These are phyloP conservation scores for Pachypanchax playfairii DNA, from an alignment of 2,113 vertebrate genomes.

Conservation along the genomic window DNA sequence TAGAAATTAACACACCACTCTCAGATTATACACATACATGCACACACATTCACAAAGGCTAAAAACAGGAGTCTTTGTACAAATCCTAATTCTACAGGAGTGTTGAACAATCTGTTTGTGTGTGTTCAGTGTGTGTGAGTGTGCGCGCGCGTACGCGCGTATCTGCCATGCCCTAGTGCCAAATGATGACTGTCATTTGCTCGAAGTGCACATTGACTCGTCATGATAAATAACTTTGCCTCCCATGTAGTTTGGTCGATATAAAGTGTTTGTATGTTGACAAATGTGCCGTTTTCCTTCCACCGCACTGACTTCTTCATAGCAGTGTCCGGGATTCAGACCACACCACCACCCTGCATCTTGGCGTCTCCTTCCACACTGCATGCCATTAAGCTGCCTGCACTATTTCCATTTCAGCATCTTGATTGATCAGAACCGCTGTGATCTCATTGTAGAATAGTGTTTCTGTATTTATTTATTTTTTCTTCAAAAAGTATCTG, in stretches of 20 bases:
- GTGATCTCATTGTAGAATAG: conserved; percentile 51
- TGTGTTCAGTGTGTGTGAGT: conserved; percentile 14
- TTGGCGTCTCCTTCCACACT: conserved; percentile 61
- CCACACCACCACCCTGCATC: conserved; percentile 66
- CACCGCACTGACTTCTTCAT: conserved; percentile 64
- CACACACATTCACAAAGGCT: conserved; percentile 14
- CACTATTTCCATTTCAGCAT: conserved; percentile 73
- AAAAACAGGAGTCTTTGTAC: neutral
- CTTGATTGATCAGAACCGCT: conserved; percentile 59
- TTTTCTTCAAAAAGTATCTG: conserved; percentile 34
- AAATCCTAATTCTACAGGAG: conserved; percentile 29
- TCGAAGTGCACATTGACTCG: conserved; percentile 65
- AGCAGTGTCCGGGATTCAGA: conserved; percentile 62
- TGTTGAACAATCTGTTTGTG: conserved; percentile 15
- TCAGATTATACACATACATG: conserved; percentile 11
- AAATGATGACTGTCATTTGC: conserved; percentile 75
- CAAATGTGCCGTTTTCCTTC: conserved; percentile 62
- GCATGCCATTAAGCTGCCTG: conserved; percentile 75
- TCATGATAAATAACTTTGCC: conserved; percentile 68
- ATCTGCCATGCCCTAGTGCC: conserved; percentile 66
- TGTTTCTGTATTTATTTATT: conserved; percentile 1
- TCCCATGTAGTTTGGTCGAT: conserved; percentile 60
- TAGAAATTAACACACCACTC: conserved; percentile 22
- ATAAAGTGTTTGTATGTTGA: conserved; percentile 59
- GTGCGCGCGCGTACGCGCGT: conserved; percentile 28